Percentiles rank a stretch among this genome's conserved stretches.
phyloP scores from a whole-genome alignment of 1,140 invertebrate genomes.

The Achatina immaculata region DNA sequence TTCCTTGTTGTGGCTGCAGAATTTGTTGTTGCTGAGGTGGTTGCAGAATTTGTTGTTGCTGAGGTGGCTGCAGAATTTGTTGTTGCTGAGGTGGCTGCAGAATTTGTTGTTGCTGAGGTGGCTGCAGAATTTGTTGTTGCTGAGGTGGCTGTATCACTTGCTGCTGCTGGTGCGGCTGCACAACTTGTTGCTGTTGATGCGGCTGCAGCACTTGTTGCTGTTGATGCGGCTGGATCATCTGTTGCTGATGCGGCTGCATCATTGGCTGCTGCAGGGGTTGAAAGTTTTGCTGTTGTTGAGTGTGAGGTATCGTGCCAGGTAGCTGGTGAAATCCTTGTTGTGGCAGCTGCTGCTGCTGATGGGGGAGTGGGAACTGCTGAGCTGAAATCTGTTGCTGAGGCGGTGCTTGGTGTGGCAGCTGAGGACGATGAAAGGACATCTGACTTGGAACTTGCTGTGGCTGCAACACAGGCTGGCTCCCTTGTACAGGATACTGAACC shows the following conservation, averaged over 20 bases:
- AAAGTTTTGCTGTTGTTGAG: conserved; percentile 22
- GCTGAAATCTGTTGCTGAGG: background rate
- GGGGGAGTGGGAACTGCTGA: background rate
- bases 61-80: conserved; percentile 3
- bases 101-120: conserved; percentile 26
- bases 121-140: conserved; percentile 10
- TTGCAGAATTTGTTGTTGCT: background rate
- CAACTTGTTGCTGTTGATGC: conserved; percentile 16
- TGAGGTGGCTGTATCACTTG: conserved; percentile 10
- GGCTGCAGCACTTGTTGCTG: conserved; percentile 10
- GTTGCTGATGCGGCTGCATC: conserved; percentile 17
- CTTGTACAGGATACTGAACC: conserved; percentile 13
- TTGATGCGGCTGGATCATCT: conserved; percentile 21
- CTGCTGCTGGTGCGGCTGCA: conserved; percentile 15
- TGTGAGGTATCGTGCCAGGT: background rate
- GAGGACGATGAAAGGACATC: conserved; percentile 36
- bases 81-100: conserved; percentile 4
- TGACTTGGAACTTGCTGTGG: conserved; percentile 32
- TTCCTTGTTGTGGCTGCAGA: conserved; percentile 13
- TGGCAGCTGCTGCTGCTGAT: conserved; percentile 25
- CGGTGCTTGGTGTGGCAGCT: conserved; percentile 32
- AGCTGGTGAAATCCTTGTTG: no score
- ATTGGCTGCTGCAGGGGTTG: conserved; percentile 10
- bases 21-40: conserved; percentile 21
- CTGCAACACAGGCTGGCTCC: conserved; percentile 30